Percentiles rank a stretch among this genome's conserved stretches.
These are phyloP conservation scores for Archaeoteleia sp. DNA, from an alignment of 2,888 invertebrate genomes.

Conservation along the genomic window DNA sequence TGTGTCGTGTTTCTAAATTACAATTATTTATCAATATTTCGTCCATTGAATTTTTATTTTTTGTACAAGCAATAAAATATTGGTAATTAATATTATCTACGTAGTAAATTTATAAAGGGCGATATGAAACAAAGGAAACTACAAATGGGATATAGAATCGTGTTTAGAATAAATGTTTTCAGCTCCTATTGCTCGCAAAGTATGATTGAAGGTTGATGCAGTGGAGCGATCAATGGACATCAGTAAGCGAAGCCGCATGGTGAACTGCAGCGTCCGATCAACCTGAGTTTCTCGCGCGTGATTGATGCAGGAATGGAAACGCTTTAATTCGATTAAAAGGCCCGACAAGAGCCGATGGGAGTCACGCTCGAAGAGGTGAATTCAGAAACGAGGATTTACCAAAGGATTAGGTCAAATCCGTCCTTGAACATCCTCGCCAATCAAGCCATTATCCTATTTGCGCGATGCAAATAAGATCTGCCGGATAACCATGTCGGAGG, in stretches of 20 bases:
- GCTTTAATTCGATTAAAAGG: conserved; percentile 60
- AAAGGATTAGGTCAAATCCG: conserved; percentile 42
- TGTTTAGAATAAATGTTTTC: conserved; percentile 35
- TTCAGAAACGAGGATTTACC: conserved; percentile 19
- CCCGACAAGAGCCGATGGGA: conserved; percentile 29
- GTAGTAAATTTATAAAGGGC: too few species aligned
- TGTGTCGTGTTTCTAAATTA: too few species aligned
- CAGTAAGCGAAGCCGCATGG: conserved; percentile 56
- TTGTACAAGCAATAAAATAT: too few species aligned
- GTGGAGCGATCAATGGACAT: conserved; percentile 61
- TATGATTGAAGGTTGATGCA: conserved; percentile 64
- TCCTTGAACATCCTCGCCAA: conserved; percentile 50
- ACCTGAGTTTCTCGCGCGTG: conserved; percentile 55
- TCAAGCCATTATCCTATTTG: conserved; percentile 53
- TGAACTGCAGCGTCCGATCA: conserved; percentile 58
- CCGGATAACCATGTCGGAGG: conserved; percentile 35
- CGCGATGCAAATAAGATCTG: conserved; percentile 46
- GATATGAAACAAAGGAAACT: too few species aligned
- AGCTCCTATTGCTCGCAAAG: conserved; percentile 52
- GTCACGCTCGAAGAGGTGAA: conserved; percentile 36
- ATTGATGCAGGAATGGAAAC: conserved; percentile 57
- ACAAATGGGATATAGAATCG: too few species aligned
- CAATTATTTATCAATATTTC: too few species aligned
- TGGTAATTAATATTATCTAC: too few species aligned
- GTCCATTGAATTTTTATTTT: too few species aligned